Evolutionary conservation across 1,140 invertebrate genomes (phyloP).

Genomic region (Centruroides vittatus): DNA sequence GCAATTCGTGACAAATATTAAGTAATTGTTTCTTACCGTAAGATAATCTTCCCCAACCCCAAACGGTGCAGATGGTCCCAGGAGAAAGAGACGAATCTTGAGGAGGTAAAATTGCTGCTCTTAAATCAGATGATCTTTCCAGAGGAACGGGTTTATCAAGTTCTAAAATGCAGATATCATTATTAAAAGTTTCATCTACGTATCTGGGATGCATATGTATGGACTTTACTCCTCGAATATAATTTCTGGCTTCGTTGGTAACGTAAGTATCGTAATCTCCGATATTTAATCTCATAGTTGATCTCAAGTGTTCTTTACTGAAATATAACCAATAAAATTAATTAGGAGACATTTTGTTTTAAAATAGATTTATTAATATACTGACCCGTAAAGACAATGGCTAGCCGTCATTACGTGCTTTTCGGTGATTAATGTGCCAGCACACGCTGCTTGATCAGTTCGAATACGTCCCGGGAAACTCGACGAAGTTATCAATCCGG

Average conservation of each 20-base stretch:
- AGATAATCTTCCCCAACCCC: conserved; percentile 3
- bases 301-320: neutral
- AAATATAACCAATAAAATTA: neutral
- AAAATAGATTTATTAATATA: too few species aligned
- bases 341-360: too few species aligned
- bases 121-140: neutral
- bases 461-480: too few species aligned
- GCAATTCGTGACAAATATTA: neutral
- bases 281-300: neutral
- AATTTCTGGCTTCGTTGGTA: neutral
- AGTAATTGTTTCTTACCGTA: conserved; percentile 2
- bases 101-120: neutral
- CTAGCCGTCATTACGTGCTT: conserved; percentile 28
- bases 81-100: neutral
- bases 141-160: conserved; percentile 4
- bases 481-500: too few species aligned
- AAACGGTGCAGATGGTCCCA: neutral
- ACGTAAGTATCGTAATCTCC: neutral
- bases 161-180: conserved; percentile 8
- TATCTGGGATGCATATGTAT: neutral
- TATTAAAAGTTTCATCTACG: neutral
- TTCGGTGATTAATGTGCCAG: conserved; percentile 24
- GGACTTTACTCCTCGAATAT: neutral
- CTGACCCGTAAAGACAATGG: conserved; percentile 23
- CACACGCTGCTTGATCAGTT: conserved; percentile 14